phyloP scores from a whole-genome alignment of 2,888 invertebrate genomes.

The Ochropleura leucogaster region DNA sequence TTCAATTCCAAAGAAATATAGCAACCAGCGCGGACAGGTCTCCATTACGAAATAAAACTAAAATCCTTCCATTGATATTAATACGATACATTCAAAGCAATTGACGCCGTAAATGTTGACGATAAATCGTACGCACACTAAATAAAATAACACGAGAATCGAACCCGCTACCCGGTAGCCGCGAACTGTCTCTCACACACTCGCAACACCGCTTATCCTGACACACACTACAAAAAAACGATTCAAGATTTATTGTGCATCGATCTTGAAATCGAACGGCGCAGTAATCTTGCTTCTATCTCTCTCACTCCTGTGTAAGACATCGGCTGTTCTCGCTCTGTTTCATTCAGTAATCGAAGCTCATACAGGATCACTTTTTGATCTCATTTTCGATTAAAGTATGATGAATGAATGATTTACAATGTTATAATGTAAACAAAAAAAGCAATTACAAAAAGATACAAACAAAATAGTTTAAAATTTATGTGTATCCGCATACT shows the following conservation, averaged over 20 bases:
- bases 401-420: constrained; percentile 80
- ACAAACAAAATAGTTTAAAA: background rate
- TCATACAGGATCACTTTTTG: constrained; percentile 66
- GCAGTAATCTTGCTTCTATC: constrained; percentile 69
- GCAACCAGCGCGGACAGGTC: constrained; percentile 38
- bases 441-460: background rate
- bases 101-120: constrained; percentile 74
- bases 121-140: constrained; percentile 75
- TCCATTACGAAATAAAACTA: constrained; percentile 65
- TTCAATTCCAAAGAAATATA: constrained; percentile 37
- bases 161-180: constrained; percentile 80
- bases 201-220: constrained; percentile 75
- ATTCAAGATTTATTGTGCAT: constrained; percentile 82
- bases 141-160: constrained; percentile 72
- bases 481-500: background rate
- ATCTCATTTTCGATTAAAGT: constrained; percentile 77
- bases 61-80: constrained; percentile 69
- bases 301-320: constrained; percentile 53
- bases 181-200: constrained; percentile 77
- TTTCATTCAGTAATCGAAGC: constrained; percentile 77
- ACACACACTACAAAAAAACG: constrained; percentile 72
- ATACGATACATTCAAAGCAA: constrained; percentile 76
- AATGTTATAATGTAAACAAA: constrained; percentile 66
- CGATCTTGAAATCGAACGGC: constrained; percentile 80
- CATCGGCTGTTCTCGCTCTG: constrained; percentile 60